phyloP scores from a whole-genome alignment of 2,113 vertebrate genomes.

The Egretta garzetta region DNA sequence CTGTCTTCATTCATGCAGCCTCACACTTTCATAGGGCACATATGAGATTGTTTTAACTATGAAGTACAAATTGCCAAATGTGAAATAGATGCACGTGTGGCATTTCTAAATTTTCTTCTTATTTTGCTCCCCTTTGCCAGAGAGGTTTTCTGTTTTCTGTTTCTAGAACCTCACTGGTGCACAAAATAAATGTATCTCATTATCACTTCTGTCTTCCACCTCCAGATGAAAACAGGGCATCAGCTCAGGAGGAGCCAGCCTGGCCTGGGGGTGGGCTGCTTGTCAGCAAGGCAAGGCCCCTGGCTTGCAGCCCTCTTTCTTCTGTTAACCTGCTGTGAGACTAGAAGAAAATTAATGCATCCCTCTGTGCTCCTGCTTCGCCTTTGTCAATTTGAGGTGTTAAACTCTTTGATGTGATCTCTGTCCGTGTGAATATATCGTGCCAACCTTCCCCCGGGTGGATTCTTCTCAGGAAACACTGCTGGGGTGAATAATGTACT shows the following conservation, averaged over 20 bases:
- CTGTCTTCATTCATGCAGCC: neutral
- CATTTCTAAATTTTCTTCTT: neutral
- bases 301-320: neutral
- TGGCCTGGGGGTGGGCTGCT: neutral
- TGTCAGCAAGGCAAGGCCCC: neutral
- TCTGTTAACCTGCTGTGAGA: neutral
- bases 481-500: neutral
- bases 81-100: neutral
- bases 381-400: constrained; percentile 32
- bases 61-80: neutral
- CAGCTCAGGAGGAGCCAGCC: neutral
- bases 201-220: neutral
- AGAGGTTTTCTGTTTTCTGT: neutral
- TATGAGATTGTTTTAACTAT: neutral
- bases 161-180: neutral
- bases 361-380: neutral
- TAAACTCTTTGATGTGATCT: constrained; percentile 10
- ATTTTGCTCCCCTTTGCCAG: neutral
- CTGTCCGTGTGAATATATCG: neutral
- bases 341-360: neutral
- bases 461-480: neutral
- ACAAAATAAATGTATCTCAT: neutral
- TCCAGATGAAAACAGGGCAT: neutral
- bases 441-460: neutral
- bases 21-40: neutral